Evolutionary conservation across 2,888 invertebrate genomes (phyloP), one percentile per base, ranked within the genome.

Genomic region (Noctua janthe): DNA sequence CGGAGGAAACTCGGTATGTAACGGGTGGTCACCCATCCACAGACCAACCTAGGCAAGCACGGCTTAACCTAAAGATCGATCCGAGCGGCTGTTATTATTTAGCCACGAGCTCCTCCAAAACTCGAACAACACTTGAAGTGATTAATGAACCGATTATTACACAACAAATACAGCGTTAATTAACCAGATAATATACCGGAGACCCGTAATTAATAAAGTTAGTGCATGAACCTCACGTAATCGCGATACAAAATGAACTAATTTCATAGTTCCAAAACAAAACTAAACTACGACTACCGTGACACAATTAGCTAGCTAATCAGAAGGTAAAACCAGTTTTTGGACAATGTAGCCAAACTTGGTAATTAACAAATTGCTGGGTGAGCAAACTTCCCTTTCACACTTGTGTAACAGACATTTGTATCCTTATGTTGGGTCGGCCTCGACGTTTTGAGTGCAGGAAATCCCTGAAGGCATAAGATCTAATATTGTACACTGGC

Each of bases 251-350:
- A 84, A 90, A 91, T 90, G 87, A 88, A 85, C 90, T 90, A 91
- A 92, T 91, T 88, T 84, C 35, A 82, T 87, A 90, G 89, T 90
- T 87, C 76, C 73, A n/a, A 83, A 87, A 87, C 88, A n/a, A 84
- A 88, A 87, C 83, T 84, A 47, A 69, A 69, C 69, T 47, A 47
- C 15, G 2, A 69, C n/a, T 49, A 79, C 87, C 74, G 76, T 83
- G 88, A 88, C 86, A 86, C 81, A 85, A 90, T 90, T 89, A 88
- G 66, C 87, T 86, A 87, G 69, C 88, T 82, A 92, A 90, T 91
- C 90, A 90, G 76, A 87, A 87, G 85, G 86, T 85, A 84, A 86
- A 82, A 83, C 80, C 84, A 69, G 81, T 83, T 85, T 87, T 81
- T 83, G 81, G 79, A 87, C 83, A 84, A 81, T 82, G 67, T 79